A percentile compares a stretch with the other conserved stretches of the same genome.
Conservation (phyloP, 2,113 vertebrate species). For the Sphaerodactylus townsendi region DNA sequence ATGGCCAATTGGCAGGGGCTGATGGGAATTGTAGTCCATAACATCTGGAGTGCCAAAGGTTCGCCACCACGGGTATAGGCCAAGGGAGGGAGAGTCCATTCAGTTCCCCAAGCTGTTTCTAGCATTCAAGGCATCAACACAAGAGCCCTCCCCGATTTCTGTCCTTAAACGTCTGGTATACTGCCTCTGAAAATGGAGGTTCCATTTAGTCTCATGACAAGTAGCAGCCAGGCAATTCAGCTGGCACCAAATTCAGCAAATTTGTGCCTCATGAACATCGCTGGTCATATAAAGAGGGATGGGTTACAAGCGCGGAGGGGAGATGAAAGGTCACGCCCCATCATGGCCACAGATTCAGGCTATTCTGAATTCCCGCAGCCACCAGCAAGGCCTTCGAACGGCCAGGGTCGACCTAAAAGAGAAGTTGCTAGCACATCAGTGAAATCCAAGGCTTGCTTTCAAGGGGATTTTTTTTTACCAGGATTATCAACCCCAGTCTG, state of each 20-base stretch:
- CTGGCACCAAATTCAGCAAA: too few relatives aligned
- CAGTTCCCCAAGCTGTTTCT: neutral
- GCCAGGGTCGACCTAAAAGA: slow-evolving; percentile 46
- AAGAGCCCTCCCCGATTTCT: neutral
- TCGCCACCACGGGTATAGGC: too few relatives aligned
- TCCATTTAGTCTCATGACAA: neutral
- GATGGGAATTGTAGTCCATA: too few relatives aligned
- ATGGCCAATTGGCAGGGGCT: too few relatives aligned
- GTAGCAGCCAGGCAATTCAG: neutral
- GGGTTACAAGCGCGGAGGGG: too few relatives aligned
- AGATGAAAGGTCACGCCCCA: neutral
- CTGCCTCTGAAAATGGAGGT: neutral
- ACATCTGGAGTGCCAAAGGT: too few relatives aligned
- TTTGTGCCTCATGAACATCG: neutral
- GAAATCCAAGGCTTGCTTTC: slow-evolving; percentile 41
- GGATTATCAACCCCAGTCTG: slow-evolving; percentile 87
- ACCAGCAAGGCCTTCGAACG: slow-evolving; percentile 33
- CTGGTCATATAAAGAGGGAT: neutral
- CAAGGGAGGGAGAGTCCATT: neutral
- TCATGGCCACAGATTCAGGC: neutral
- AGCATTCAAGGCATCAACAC: neutral
- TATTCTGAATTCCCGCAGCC: slow-evolving; percentile 11
- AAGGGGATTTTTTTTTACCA: slow-evolving; percentile 76
- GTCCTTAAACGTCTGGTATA: neutral
- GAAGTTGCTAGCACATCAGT: slow-evolving; percentile 1